Base-by-base conservation (phyloP, 2,797 vertebrate genomes). In the Borostomias antarcticus region DNA sequence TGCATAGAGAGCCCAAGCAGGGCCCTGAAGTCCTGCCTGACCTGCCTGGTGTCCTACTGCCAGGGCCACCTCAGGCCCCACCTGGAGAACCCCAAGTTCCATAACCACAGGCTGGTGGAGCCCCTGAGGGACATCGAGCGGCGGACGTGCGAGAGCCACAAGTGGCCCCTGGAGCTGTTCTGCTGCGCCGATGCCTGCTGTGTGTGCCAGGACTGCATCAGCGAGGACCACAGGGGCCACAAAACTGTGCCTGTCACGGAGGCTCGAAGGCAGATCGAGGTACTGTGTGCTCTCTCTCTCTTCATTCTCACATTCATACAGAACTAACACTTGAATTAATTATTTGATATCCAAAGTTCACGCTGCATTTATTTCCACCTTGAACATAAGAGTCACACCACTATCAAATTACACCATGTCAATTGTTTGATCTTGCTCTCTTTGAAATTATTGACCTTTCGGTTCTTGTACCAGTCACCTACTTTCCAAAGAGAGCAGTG, bases 31-130 rank as follows among this genome's bases (percentile, higher is more conserved):
- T 94, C 93, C 62, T 94, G 93, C 76, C 92, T 93, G 74, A 93
- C 90, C 76, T 94, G 93, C 67, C 73, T 91, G 84, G 93, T 93
- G 77, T 94, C 92, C 0, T 94, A 92, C 89, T 94, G 93, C 19
- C 83, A 85, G 68, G 68, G 78, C 2, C 93, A 94, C 81, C 85
- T 94, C 23, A 79, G 93, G 23, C 92, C 93, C 0, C 93, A 94
- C 86, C 83, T 93, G 82, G 91, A 92, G 84, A 94, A 93, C 75
- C 70, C 77, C 0, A 93, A 92, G 82, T 94, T 94, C 26, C 85
- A 85, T 37, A 85, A 79, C 78, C 78, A 87, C 45, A 84, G 81
- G 52, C 86, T 94, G 77, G 85, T 94, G 79, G 91, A 92, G 19
- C 92, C 90, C 0, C 88, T 86, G 57, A 62, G 69, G 74, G 95